Evolutionary conservation across 2,797 vertebrate genomes (phyloP).

Genomic region (Xenentodon cancila): DNA sequence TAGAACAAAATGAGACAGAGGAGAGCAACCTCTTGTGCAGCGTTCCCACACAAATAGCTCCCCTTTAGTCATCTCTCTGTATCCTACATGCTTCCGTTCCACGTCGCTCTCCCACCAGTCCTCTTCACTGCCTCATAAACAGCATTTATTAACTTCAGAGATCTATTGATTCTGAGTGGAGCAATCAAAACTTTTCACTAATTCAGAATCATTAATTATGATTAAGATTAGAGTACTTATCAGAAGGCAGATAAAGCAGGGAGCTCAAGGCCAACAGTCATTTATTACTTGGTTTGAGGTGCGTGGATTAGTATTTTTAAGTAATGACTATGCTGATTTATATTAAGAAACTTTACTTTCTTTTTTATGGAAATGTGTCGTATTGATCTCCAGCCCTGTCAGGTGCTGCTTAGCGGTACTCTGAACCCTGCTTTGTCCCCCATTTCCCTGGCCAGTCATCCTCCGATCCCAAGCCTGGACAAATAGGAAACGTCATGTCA

Average conservation of each 20-base stretch:
- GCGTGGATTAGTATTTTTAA: too few species aligned
- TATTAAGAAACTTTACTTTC: too few species aligned
- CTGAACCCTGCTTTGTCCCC: too few species aligned
- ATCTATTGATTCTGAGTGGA: constrained; percentile 20
- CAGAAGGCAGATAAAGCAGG: not conserved
- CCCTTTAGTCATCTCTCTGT: constrained; percentile 29
- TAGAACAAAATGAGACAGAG: constrained; percentile 31
- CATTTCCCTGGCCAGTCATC: too few species aligned
- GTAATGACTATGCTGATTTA: too few species aligned
- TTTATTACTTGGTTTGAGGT: too few species aligned
- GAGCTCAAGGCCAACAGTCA: not conserved
- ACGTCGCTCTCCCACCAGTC: constrained; percentile 19
- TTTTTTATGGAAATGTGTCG: too few species aligned
- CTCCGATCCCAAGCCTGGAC: too few species aligned
- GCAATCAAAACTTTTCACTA: constrained; percentile 10
- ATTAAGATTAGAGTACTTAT: not conserved
- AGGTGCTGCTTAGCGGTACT: too few species aligned
- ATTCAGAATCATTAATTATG: not conserved
- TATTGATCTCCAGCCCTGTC: too few species aligned
- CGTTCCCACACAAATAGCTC: constrained; percentile 52
- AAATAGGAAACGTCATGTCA: too few species aligned
- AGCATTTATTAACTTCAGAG: constrained; percentile 39
- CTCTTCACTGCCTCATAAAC: constrained; percentile 37
- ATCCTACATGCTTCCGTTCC: constrained; percentile 35
- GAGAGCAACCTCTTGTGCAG: constrained; percentile 46